These are phyloP conservation scores for Nyctalus aviator DNA, from an alignment of 2,797 vertebrate species.

Conservation along the genomic window DNA sequence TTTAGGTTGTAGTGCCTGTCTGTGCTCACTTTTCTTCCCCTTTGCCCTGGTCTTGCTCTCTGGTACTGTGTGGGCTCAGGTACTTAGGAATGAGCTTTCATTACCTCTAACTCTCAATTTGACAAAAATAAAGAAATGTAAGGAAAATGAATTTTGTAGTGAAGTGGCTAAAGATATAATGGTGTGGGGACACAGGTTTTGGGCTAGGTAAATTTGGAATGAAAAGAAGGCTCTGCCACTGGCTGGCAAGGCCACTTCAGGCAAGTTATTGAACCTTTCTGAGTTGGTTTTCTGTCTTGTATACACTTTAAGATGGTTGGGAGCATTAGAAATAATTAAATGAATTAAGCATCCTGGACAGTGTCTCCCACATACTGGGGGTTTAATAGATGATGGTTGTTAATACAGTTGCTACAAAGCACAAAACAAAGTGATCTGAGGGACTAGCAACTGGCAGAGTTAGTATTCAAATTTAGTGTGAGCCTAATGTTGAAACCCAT, in stretches of 20 bases:
- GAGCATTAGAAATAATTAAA: constrained; percentile 9
- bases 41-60: not conserved
- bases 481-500: constrained; percentile 2
- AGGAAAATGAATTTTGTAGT: constrained; percentile 42
- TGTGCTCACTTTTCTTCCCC: not conserved
- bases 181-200: not conserved
- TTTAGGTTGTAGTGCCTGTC: not conserved
- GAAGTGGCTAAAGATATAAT: not conserved
- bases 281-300: constrained; percentile 5
- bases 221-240: not conserved
- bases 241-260: not conserved
- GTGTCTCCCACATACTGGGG: not conserved
- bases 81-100: not conserved
- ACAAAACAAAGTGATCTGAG: not conserved
- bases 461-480: not conserved
- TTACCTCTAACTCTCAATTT: constrained; percentile 28
- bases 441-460: not conserved
- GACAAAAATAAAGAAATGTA: constrained; percentile 47
- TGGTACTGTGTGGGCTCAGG: not conserved
- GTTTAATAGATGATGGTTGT: not conserved
- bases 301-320: not conserved
- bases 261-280: constrained; percentile 2
- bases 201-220: not conserved
- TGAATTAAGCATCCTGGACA: not conserved
- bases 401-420: constrained; percentile 9